phyloP scores from a whole-genome alignment of 2,888 invertebrate genomes.

The Plebejus melissa region DNA sequence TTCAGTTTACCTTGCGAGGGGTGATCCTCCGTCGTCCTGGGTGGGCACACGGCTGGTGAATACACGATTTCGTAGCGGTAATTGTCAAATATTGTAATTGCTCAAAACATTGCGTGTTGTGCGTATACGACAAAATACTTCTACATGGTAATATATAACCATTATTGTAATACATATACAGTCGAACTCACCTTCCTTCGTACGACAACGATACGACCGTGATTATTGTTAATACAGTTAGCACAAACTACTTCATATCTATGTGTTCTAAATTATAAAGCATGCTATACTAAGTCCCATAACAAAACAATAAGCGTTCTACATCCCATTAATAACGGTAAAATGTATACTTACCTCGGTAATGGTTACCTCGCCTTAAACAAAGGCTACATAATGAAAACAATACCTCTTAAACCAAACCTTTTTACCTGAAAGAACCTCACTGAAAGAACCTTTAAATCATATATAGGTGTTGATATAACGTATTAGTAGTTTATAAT shows the following conservation, averaged over 20 bases:
- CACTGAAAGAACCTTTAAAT: conserved; percentile 66
- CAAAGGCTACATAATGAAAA: conserved; percentile 61
- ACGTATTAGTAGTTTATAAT: conserved; percentile 73
- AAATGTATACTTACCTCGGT: conserved; percentile 60
- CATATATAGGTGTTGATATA: conserved; percentile 61
- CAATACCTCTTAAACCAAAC: conserved; percentile 61
- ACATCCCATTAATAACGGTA: conserved; percentile 25
- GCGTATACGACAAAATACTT: conserved; percentile 20
- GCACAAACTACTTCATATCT: conserved; percentile 22
- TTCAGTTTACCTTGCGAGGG: conserved; percentile 58
- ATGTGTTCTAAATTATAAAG: conserved; percentile 27
- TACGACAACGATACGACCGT: not conserved
- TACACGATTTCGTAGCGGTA: conserved; percentile 35
- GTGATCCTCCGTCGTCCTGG: conserved; percentile 37
- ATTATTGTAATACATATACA: not conserved
- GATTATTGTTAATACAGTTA: conserved; percentile 26
- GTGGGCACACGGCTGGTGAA: conserved; percentile 41
- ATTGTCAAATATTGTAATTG: conserved; percentile 23
- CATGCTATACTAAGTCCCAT: conserved; percentile 29
- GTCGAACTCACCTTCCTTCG: conserved; percentile 6
- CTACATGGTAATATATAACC: conserved; percentile 24
- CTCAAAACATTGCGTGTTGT: conserved; percentile 26
- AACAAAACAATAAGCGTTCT: conserved; percentile 27
- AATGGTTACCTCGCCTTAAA: conserved; percentile 61
- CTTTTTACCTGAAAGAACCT: conserved; percentile 60